Evolutionary conservation across 2,113 vertebrate species (phyloP).

Genomic region (Zosterops lateralis): DNA sequence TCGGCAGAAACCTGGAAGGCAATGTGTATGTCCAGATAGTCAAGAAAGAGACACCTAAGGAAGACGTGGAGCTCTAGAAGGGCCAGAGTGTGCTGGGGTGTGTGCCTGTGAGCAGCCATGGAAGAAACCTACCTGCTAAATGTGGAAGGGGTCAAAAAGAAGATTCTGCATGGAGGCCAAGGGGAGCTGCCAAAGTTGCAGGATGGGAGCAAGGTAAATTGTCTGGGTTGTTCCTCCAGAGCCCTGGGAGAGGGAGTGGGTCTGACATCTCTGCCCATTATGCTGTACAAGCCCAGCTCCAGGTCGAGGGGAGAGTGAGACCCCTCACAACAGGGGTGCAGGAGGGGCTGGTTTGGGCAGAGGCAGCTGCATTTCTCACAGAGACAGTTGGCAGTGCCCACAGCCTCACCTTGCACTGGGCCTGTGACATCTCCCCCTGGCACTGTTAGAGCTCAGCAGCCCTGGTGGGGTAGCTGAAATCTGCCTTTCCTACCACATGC

Average conservation of each 20-base stretch:
- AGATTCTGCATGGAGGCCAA: conserved; percentile 81
- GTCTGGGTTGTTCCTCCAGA: neutral
- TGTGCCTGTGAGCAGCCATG: conserved; percentile 57
- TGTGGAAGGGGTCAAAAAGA: conserved; percentile 82
- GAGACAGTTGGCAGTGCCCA: neutral
- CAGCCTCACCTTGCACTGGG: neutral
- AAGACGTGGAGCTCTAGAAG: neutral
- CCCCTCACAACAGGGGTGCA: fast-evolving
- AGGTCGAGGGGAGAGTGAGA: neutral
- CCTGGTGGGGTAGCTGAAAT: fast-evolving
- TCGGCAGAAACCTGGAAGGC: neutral
- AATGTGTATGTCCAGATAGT: neutral
- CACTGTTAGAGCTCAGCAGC: neutral
- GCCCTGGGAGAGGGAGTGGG: neutral
- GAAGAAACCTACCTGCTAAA: conserved; percentile 81
- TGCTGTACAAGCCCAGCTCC: neutral
- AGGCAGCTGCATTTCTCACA: neutral
- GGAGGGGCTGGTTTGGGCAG: neutral
- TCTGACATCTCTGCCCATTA: fast-evolving
- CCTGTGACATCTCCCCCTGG: neutral
- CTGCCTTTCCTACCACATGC: neutral
- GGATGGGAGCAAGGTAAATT: conserved; percentile 82
- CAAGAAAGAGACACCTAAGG: neutral
- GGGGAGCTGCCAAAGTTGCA: conserved; percentile 80
- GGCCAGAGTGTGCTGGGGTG: fast-evolving